phyloP scores from a whole-genome alignment of 2,888 invertebrate species.

The Nipponacmea schrenckii region DNA sequence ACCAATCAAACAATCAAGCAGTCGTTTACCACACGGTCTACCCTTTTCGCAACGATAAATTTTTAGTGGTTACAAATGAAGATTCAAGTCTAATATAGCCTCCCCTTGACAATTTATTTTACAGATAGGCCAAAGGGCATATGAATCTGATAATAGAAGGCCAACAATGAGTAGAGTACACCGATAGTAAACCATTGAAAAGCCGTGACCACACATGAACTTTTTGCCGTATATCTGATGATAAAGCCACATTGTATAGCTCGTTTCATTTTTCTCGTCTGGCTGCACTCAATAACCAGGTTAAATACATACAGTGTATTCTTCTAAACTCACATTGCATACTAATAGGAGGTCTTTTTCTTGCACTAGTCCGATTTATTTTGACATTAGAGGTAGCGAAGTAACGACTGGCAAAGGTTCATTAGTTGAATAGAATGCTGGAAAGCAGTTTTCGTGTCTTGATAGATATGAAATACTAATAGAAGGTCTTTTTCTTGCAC shows the following conservation, averaged over 20 bases:
- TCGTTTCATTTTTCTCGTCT: neutral
- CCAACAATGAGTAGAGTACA: neutral
- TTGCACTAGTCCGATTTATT: too few species aligned
- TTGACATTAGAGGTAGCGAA: too few species aligned
- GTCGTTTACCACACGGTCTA: neutral
- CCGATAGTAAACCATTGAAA: neutral
- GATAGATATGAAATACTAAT: too few species aligned
- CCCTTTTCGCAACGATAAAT: neutral
- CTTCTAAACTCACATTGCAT: too few species aligned
- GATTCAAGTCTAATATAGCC: neutral
- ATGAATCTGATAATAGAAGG: neutral
- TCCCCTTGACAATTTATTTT: neutral
- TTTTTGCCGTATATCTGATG: neutral
- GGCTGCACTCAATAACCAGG: neutral
- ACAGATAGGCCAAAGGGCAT: conserved; percentile 4
- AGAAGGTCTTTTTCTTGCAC: too few species aligned
- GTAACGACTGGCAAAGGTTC: too few species aligned
- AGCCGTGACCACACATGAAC: conserved; percentile 7
- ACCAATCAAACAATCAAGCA: neutral
- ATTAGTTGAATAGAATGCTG: too few species aligned
- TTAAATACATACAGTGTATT: neutral
- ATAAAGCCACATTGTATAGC: neutral
- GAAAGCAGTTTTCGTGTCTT: too few species aligned
- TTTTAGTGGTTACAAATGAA: neutral
- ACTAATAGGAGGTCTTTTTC: too few species aligned